phyloP scores from a whole-genome alignment of 2,888 invertebrate genomes.

The Torymus tubicola region DNA sequence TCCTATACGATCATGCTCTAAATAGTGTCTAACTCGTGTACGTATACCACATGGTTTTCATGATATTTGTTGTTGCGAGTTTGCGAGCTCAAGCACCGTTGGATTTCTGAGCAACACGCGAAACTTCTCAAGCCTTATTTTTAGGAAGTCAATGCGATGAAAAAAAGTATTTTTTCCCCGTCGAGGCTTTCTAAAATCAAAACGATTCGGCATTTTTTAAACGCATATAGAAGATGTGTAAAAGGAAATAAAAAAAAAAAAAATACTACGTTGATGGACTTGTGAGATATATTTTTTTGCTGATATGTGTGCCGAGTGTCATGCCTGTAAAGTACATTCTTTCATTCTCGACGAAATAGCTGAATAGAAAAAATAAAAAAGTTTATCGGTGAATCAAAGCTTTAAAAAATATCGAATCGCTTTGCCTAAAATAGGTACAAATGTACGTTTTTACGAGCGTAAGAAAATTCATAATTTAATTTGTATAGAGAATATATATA shows the following conservation, averaged over 20 bases:
- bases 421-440: slow-evolving; percentile 63
- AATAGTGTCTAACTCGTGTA: slow-evolving; percentile 19
- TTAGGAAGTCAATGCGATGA: slow-evolving; percentile 39
- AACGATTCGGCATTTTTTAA: slow-evolving; percentile 51
- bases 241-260: slow-evolving; percentile 7
- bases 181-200: slow-evolving; percentile 50
- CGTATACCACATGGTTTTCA: slow-evolving; percentile 5
- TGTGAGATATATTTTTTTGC: slow-evolving; percentile 7
- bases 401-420: slow-evolving; percentile 59
- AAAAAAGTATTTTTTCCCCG: slow-evolving; percentile 18
- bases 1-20: slow-evolving; percentile 22
- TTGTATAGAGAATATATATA: slow-evolving; percentile 66
- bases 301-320: not conserved
- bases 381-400: slow-evolving; percentile 4
- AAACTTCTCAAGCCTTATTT: slow-evolving; percentile 53
- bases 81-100: slow-evolving; percentile 19
- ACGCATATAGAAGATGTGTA: not conserved
- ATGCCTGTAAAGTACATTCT: too few relatives aligned
- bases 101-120: slow-evolving; percentile 5
- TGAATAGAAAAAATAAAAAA: not conserved
- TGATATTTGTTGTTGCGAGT: slow-evolving; percentile 46
- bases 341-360: too few relatives aligned
- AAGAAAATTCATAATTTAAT: slow-evolving; percentile 67
- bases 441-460: slow-evolving; percentile 62
- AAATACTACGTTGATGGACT: not conserved